Conservation (phyloP, 2,113 vertebrate genomes). For the Pluvianellus socialis region DNA sequence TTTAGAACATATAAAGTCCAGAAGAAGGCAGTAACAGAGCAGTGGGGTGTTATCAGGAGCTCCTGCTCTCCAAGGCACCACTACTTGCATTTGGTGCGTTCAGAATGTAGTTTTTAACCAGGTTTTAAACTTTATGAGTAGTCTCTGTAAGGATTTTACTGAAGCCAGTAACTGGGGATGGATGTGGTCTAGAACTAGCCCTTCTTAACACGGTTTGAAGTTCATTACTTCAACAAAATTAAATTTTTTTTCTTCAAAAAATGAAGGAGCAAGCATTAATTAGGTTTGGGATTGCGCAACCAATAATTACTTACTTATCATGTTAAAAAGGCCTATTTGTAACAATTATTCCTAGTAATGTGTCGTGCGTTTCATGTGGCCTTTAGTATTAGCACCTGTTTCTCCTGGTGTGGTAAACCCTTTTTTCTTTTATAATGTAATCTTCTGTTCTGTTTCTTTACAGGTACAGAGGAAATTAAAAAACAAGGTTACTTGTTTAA, state of each 20-base stretch:
- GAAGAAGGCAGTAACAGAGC: not conserved
- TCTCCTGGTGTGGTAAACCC: not conserved
- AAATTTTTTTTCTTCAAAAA: not conserved
- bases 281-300: not conserved
- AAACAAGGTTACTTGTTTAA: not conserved
- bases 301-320: not conserved
- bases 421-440: not conserved
- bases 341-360: not conserved
- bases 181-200: not conserved
- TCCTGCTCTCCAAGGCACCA: no score
- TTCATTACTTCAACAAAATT: not conserved
- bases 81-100: not conserved
- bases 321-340: not conserved
- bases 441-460: not conserved
- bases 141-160: not conserved
- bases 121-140: not conserved
- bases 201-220: not conserved
- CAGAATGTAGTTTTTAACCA: not conserved
- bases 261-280: not conserved
- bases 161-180: not conserved
- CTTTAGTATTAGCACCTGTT: not conserved
- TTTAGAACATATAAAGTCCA: not conserved
- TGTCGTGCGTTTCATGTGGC: not conserved
- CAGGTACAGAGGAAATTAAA: not conserved
- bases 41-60: not conserved